phyloP scores from a whole-genome alignment of 2,113 vertebrate genomes.

The Rhea americana region DNA sequence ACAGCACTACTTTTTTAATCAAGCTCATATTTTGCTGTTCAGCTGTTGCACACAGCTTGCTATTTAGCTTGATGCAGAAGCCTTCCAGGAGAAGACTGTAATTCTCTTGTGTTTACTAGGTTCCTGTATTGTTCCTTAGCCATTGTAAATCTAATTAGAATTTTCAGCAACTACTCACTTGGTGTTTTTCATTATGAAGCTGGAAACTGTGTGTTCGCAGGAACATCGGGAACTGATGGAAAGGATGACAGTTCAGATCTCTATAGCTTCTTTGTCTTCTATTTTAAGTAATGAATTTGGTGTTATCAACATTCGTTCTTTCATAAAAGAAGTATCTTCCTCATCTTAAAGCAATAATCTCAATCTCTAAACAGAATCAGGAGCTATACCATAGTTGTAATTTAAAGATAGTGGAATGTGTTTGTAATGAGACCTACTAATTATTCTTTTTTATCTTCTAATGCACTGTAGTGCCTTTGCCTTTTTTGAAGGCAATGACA shows the following conservation, averaged over 20 bases:
- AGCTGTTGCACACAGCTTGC: not conserved
- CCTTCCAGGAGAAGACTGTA: not conserved
- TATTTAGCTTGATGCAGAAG: not conserved
- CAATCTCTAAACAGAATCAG: not conserved
- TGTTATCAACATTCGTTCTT: not conserved
- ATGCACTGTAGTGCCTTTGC: fast-evolving
- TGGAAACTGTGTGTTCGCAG: not conserved
- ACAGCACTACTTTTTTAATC: not conserved
- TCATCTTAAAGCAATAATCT: not conserved
- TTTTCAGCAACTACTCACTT: not conserved
- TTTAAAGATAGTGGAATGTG: not conserved
- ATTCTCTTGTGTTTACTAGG: fast-evolving
- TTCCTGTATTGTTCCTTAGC: not conserved
- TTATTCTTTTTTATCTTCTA: not conserved
- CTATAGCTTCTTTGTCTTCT: not conserved
- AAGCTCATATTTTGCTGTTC: not conserved
- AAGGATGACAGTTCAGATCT: not conserved
- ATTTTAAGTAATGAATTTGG: not conserved
- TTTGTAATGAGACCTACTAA: not conserved
- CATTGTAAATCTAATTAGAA: not conserved
- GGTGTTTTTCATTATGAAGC: not conserved
- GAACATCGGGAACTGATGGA: not conserved
- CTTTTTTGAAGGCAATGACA: not conserved
- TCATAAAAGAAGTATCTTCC: not conserved
- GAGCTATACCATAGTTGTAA: not conserved